phyloP scores from a whole-genome alignment of 1,140 invertebrate species.

The Drosophila pseudoananassae region DNA sequence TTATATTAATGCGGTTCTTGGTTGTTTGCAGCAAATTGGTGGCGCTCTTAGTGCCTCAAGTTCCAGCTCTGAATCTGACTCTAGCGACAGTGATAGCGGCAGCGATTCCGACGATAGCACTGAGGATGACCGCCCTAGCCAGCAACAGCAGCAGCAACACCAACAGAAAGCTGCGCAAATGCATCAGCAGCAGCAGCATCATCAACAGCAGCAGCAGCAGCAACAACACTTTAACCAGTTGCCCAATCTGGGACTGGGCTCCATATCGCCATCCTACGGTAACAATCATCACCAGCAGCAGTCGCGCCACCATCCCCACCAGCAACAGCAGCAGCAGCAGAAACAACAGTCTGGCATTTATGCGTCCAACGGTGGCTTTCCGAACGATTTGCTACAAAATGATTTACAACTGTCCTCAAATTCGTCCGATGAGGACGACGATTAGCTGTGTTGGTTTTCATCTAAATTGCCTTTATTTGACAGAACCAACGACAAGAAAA shows the following conservation, averaged over 20 bases:
- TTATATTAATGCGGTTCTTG: not conserved
- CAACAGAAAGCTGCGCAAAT: slow-evolving; percentile 49
- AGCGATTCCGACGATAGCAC: slow-evolving; percentile 83
- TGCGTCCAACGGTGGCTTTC: slow-evolving; percentile 84
- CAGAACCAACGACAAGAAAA: slow-evolving; percentile 29
- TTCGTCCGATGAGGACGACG: slow-evolving; percentile 82
- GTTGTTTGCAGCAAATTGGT: slow-evolving; percentile 70
- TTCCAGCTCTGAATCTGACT: slow-evolving; percentile 83
- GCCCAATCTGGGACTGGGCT: slow-evolving; percentile 48
- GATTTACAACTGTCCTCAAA: slow-evolving; percentile 88
- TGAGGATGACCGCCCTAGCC: slow-evolving; percentile 58
- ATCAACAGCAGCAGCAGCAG: slow-evolving; percentile 65
- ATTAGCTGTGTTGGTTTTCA: slow-evolving; percentile 52
- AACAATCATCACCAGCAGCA: slow-evolving; percentile 65
- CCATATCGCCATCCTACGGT: slow-evolving; percentile 36
- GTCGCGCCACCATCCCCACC: slow-evolving; percentile 62
- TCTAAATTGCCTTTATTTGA: slow-evolving; percentile 43
- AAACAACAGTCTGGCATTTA: slow-evolving; percentile 68
- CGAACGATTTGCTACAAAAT: slow-evolving; percentile 87
- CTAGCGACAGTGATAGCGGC: slow-evolving; percentile 84
- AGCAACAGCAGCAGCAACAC: slow-evolving; percentile 29
- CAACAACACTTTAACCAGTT: slow-evolving; percentile 50
- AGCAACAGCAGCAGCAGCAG: slow-evolving; percentile 46
- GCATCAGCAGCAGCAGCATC: slow-evolving; percentile 41
- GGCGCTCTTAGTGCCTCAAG: slow-evolving; percentile 75